Base-by-base conservation (phyloP, 2,888 invertebrate species). In the Carabus problematicus region DNA sequence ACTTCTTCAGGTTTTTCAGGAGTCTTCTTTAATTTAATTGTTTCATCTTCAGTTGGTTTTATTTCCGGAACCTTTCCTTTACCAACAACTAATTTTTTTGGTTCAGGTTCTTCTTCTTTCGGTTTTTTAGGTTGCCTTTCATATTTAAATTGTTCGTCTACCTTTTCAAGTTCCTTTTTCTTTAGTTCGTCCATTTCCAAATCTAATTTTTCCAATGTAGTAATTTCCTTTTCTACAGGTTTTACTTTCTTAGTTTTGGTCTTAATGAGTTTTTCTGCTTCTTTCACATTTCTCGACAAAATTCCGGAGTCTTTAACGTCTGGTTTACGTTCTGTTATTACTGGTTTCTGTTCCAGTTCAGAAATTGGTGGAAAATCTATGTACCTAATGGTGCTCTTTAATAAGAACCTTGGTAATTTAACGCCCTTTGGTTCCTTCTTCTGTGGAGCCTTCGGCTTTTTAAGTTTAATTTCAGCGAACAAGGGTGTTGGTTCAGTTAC, bases 221-320 rank as follows among this genome's bases (percentile, higher is more conserved):
- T 76, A n/a, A 77, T 56, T 67, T 81, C 81, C 64, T 82, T 78
- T 64, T 80, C 81, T 70, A 77, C 76, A 58, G 79, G 81, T 77
- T 76, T 82, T 72, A 73, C 80, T 72, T 78, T 82, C 78, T 75
- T 77, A 43, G 63, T 73, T 71, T 86, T 84, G 69, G 84, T 87
- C 79, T 87, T 90, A 56, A 88, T 81, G 9, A 88, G 79, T 78
- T 88, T 84, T 71, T 87, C 82, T 7, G 91, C 91, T 79, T 92
- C 92, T 80, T 89, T 86, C 8, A 88, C 84, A 78, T 89, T 90
- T 76, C 91, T 85, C 0, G 92, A 91, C 45, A 92, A 78, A 72
- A 90, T 86, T 29, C 91, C 91, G 75, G 85, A 86, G 75, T 87
- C 86, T 72, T 86, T 86, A 14, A 86, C 73, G 29, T 83, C 76